Base-by-base conservation (phyloP, 2,888 invertebrate species). In the Orthosia gracilis region DNA sequence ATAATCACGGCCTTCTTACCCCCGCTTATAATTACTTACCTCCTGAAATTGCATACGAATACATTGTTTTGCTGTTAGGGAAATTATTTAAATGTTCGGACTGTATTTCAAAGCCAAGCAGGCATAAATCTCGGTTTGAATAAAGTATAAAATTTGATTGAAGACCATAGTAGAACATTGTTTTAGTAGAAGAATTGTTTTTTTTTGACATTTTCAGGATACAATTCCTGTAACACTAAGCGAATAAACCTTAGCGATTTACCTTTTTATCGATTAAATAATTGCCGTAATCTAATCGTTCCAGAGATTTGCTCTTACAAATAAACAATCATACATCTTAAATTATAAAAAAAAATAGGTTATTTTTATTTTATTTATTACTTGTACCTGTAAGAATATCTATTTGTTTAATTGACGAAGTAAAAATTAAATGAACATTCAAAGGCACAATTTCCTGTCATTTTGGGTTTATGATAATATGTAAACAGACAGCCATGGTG, bases 1-100 rank as follows among this genome's bases (percentile, higher is more conserved):
- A 94, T 95, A 94, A 92, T 92, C 87, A 90, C 89, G 79, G 89
- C 88, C 89, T 90, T 91, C 90, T 91, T 88, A 85, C 87, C 86
- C 88, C 79, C 67, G 52, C 58, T 89, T 89, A 89, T 93, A 92
- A 94, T 93, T 92, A 92, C 86, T 84, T 83, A 84, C 83, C 81
- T 83, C 85, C 87, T 90, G 82, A 90, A 93, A 92, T 92, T 91
- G 89, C 91, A 91, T 78, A 82, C 76, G 23, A 79, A 70, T 64
- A 76, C 61, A 71, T 73, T 76, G 82, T 54, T 77, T 82, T 76
- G 50, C 74, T 69, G 57, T 81, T 73, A 74, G 58, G 57, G 15
- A 70, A 54, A 61, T 77, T 65, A 71, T 74, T 67, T 67, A 23
- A 69, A 57, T 74, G 23, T 26, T 57, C 18, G 11, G 26, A 57